Evolutionary conservation across 2,797 vertebrate species (phyloP).

Genomic region (Myotis daubentonii): DNA sequence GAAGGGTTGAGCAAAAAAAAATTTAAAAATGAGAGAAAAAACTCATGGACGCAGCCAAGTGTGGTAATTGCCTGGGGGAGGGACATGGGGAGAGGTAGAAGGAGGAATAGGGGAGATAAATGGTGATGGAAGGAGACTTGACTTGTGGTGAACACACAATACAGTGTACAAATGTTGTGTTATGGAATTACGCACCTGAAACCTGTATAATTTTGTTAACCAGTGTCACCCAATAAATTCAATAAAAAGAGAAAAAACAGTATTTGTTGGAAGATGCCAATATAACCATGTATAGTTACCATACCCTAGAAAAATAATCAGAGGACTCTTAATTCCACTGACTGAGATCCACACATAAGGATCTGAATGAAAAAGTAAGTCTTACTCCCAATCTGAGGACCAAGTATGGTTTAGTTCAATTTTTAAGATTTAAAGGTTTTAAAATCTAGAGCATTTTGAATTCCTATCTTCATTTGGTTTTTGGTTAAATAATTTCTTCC

Average conservation of each 20-base stretch:
- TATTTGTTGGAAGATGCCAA: background rate
- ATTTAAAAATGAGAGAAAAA: background rate
- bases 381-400: background rate
- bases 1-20: background rate
- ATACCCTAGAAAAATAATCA: background rate
- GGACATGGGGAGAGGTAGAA: background rate
- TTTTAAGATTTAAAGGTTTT: background rate
- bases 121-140: background rate
- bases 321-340: background rate
- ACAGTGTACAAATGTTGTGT: background rate
- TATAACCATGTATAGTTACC: background rate
- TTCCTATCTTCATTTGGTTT: background rate
- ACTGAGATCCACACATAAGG: background rate
- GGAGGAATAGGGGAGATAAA: background rate
- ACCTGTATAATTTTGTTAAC: background rate
- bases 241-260: background rate
- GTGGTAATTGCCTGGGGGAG: background rate
- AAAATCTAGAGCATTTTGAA: background rate
- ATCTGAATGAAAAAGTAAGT: background rate
- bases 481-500: background rate
- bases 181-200: background rate
- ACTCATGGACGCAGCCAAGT: background rate
- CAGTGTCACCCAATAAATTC: background rate
- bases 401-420: background rate
- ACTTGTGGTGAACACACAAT: background rate